Evolutionary conservation across 2,797 vertebrate species (phyloP).

Genomic region (Erithacus rubecula): DNA sequence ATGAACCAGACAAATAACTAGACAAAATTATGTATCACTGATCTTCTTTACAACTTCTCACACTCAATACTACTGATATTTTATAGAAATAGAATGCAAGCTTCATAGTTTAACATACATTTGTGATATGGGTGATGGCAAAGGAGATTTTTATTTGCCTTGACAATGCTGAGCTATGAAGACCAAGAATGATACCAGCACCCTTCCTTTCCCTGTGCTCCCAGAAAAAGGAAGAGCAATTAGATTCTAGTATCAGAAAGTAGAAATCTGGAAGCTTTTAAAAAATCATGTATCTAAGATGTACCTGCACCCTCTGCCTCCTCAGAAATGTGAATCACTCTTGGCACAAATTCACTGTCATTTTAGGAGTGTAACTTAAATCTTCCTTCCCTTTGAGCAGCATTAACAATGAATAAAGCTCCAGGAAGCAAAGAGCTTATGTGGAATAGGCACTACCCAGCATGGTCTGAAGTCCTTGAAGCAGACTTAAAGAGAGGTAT

Average conservation of each 20-base stretch:
- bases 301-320: neutral
- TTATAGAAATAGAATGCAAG: neutral
- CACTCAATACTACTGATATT: neutral
- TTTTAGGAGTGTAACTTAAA: neutral
- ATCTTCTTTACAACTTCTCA: neutral
- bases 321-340: neutral
- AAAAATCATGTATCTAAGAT: neutral
- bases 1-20: neutral
- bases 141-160: conserved; percentile 1
- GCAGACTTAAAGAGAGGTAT: neutral
- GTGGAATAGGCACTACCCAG: neutral
- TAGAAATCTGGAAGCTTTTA: neutral
- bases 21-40: neutral
- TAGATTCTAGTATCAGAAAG: neutral
- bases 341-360: neutral
- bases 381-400: neutral
- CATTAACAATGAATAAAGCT: neutral
- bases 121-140: neutral
- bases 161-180: neutral
- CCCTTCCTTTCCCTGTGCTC: neutral
- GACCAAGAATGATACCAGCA: neutral
- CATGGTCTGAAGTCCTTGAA: neutral
- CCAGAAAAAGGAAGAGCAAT: neutral
- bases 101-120: neutral
- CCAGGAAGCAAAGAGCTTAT: neutral